Base-by-base conservation (phyloP, 2,797 vertebrate genomes). In the Coreius guichenoti region DNA sequence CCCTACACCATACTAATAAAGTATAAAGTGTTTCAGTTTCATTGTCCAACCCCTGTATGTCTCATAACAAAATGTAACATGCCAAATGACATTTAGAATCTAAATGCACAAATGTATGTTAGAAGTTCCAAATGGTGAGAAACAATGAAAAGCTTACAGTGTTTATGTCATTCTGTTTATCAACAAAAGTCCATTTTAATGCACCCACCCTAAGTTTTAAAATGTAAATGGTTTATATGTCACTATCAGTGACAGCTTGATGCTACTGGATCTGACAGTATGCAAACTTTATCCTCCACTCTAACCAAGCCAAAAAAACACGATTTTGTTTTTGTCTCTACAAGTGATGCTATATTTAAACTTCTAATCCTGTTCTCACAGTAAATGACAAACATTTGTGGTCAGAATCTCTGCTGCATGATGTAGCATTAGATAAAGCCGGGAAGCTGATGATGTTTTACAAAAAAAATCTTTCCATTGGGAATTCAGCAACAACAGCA, bases 321-420 rank as follows among this genome's bases (percentile, higher is more conserved):
- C 33, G 23, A 7, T 45, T 81, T 58, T 76, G 72, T 81, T 68
- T 39, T 81, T 39, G 26, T 69, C 19, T 86, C 56, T n/a, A 26
- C 36, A 81, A 75, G 72, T 75, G 72, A 45, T 58, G 43, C 79
- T 75, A 86, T 86, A 86, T 86, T 86, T 86, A 86, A 80, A 86
- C 70, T 43, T 84, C 67, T 79, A 79, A 79, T 75, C 49, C 68
- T 68, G 79, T 82, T 58, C 73, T 85, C 83, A 85, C 83, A 85
- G 75, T 70, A 70, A 69, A 84, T 33, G 75, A 79, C 83, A 85
- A 79, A 72, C 75, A 85, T 79, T 85, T 36, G 75, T 78, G 74
- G 45, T 73, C n/a, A 31, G 36, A 63, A 68, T 63, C 31, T 78
- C 43, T 17, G 17, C 36, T 61, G 81, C 43, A 67, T 39, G 51